Conservation (phyloP, 2,888 invertebrate species). For the Drosophila hawaiiensis region DNA sequence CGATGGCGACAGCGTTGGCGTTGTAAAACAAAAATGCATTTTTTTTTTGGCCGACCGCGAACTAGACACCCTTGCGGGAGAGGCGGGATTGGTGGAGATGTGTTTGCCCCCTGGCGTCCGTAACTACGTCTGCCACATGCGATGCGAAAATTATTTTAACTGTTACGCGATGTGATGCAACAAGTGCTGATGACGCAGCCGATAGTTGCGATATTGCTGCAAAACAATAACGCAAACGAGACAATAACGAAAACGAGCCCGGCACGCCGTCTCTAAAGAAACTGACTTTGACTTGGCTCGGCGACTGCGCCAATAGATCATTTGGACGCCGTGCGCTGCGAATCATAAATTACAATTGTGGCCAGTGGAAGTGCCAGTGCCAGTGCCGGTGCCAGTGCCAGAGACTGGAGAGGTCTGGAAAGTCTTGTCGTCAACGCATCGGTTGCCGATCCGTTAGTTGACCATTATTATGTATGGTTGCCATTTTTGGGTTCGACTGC, state of each 20-base stretch:
- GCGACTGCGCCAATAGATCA: constrained; percentile 68
- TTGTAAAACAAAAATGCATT: constrained; percentile 1
- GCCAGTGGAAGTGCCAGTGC: constrained; percentile 22
- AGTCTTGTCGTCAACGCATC: constrained; percentile 55
- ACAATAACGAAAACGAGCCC: constrained; percentile 18
- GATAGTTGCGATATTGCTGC: constrained; percentile 6
- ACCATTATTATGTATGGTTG: constrained; percentile 25
- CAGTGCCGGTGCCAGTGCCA: not conserved
- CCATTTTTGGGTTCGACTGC: constrained; percentile 6
- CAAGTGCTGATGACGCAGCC: constrained; percentile 49
- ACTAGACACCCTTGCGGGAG: constrained; percentile 8
- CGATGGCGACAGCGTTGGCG: constrained; percentile 25
- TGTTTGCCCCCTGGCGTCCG: not conserved
- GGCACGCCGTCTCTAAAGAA: constrained; percentile 28
- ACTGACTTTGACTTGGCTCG: constrained; percentile 45
- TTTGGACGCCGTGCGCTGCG: constrained; percentile 74
- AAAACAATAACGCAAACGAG: constrained; percentile 13
- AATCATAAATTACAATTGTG: constrained; percentile 73
- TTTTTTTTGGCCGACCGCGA: constrained; percentile 43
- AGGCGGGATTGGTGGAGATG: not conserved
- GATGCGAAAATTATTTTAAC: constrained; percentile 67
- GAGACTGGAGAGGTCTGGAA: not conserved
- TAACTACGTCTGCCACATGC: constrained; percentile 6
- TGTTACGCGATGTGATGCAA: constrained; percentile 65
- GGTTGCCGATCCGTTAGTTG: constrained; percentile 59